These are phyloP conservation scores for Ptilonorhynchus violaceus DNA, from an alignment of 2,113 vertebrate species.

Conservation along the genomic window DNA sequence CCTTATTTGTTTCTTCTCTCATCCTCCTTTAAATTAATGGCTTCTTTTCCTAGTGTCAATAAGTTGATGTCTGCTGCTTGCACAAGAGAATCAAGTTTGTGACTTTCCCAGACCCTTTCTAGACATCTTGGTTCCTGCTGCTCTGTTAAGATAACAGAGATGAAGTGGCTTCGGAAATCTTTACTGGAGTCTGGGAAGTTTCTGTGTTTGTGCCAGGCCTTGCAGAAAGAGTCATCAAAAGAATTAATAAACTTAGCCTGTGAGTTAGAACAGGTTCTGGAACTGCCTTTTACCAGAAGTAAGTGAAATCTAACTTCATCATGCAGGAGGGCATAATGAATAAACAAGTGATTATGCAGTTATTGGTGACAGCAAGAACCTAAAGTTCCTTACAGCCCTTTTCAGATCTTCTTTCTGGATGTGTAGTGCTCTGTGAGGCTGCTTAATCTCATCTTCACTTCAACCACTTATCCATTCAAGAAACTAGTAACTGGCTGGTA, in stretches of 20 bases:
- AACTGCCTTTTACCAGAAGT: not conserved
- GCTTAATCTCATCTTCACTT: not conserved
- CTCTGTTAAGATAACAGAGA: not conserved
- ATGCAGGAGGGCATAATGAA: not conserved
- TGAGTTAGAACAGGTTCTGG: not conserved
- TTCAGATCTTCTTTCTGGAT: not conserved
- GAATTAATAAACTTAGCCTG: not conserved
- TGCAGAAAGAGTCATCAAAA: not conserved
- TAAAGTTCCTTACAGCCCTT: not conserved
- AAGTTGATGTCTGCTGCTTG: not conserved
- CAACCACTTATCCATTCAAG: not conserved
- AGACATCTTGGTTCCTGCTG: not conserved
- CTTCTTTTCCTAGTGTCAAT: not conserved
- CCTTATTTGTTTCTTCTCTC: not conserved
- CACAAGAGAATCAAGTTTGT: not conserved
- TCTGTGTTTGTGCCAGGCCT: not conserved
- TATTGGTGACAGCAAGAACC: not conserved
- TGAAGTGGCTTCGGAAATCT: not conserved
- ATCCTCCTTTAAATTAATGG: not conserved
- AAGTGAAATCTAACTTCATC: not conserved
- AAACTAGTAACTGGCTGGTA: not conserved
- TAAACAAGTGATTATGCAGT: not conserved
- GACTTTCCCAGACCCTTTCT: not conserved
- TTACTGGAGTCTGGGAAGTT: not conserved
- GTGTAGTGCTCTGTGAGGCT: not conserved